A percentile compares a stretch with the other conserved stretches of the same genome.
Evolutionary conservation across 2,797 vertebrate genomes (phyloP).

Genomic region (Epinephelus awoara): DNA sequence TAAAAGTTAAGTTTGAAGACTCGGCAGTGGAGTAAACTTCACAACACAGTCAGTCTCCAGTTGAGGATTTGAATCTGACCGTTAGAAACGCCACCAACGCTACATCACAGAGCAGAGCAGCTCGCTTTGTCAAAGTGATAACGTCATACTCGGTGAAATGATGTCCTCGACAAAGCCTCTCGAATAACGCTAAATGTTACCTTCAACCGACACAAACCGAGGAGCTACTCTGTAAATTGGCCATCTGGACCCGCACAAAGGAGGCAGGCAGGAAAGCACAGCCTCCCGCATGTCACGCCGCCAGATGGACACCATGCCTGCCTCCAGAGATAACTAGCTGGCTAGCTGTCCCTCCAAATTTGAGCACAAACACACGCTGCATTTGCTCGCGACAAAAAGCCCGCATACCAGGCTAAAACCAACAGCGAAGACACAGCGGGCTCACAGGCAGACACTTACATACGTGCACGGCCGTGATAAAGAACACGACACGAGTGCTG

Average conservation of each 20-base stretch:
- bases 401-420: constrained; percentile 72
- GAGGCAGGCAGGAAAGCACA: constrained; percentile 63
- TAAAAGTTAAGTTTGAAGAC: not conserved
- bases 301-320: constrained; percentile 88
- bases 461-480: not conserved
- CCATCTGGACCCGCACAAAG: constrained; percentile 79
- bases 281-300: constrained; percentile 78
- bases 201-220: not conserved
- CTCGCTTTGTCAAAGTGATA: constrained; percentile 12
- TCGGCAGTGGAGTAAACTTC: not conserved
- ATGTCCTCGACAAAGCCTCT: not conserved
- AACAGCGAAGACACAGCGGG: constrained; percentile 46
- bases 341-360: constrained; percentile 84
- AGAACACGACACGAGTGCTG: constrained; percentile 11
- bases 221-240: constrained; percentile 50
- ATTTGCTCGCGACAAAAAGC: constrained; percentile 74
- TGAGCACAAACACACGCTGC: constrained; percentile 83
- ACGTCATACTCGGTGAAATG: not conserved
- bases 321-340: constrained; percentile 80
- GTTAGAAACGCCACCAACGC: constrained; percentile 1
- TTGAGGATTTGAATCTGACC: constrained; percentile 21
- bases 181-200: not conserved
- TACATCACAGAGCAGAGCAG: not conserved
- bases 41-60: not conserved
- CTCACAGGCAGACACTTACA: constrained; percentile 16